Base-by-base conservation (phyloP, 1,140 invertebrate genomes). In the Cotesia chilonis region DNA sequence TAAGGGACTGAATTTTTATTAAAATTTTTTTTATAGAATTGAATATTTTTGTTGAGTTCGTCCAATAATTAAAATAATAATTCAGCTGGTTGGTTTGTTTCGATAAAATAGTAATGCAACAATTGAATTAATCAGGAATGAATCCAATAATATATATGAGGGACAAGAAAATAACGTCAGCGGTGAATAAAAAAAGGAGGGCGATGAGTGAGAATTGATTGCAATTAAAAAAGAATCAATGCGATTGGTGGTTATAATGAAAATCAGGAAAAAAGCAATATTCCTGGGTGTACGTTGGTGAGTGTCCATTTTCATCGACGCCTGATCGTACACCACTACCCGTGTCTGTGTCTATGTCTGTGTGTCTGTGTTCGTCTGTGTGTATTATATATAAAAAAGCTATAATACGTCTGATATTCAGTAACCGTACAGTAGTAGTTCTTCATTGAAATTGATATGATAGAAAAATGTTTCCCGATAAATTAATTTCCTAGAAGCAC, bases 401-500 rank as follows among this genome's bases (percentile, higher is more conserved):
- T 47, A 47, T 47, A 47, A 47, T 47, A 47, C 41, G 41, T 47
- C 41, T 28, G 55, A 28, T 28, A 10, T 2, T 54, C 5, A n/a
- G 35, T 52, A 47, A 61, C 12, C 47, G 38, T 61, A n/a, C 54
- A 55, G 54, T 2, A 52, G 47, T 10, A 52, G 5, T n/a, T 20
- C 12, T n/a, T 55, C 12, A 20, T 55, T 55, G 54, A 47, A 47
- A 47, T 47, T 47, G 41, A 47, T 55, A 54, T 51, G 55, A 70
- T 66, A 67, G 17, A 67, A 54, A 71, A 63, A 54, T 67, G 54
- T 80, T 82, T 79, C 82, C 78, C 79, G 80, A 83, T 82, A 81
- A 79, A 81, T 82, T 83, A 81, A 82, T 83, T 79, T 81, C 69
- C 75, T 76, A 76, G 77, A 78, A 81, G 76, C 77, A 76, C 75